Conservation (phyloP, 2,888 invertebrate genomes). For the Hydrotaea diabolus region DNA sequence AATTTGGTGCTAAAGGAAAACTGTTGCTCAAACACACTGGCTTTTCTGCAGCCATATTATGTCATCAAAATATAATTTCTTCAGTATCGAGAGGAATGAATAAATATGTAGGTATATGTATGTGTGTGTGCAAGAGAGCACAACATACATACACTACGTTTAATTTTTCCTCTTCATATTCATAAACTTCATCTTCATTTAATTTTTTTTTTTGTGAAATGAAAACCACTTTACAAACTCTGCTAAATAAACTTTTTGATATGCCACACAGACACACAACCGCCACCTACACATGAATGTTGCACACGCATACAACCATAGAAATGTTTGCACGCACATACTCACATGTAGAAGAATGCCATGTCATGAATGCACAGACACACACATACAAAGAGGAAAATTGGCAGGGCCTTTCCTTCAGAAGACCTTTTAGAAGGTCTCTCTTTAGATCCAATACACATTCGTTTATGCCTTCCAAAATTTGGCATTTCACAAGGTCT, state of each 20-base stretch:
- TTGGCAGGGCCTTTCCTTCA: too few relatives aligned
- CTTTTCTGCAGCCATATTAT: constrained; percentile 30
- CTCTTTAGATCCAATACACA: too few relatives aligned
- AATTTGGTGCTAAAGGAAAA: constrained; percentile 10
- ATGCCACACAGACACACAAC: constrained; percentile 11
- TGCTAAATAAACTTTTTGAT: constrained; percentile 56
- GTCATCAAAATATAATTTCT: constrained; percentile 39
- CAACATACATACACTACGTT: constrained; percentile 3
- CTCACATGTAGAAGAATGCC: background rate
- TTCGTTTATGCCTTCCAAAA: too few relatives aligned
- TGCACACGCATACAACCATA: background rate
- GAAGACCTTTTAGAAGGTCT: too few relatives aligned
- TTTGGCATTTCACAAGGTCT: too few relatives aligned
- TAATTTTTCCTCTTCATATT: constrained; percentile 36
- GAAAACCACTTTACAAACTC: constrained; percentile 57
- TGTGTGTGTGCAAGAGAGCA: background rate
- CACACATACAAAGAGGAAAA: constrained; percentile 29
- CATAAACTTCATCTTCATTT: constrained; percentile 53
- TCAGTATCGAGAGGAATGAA: constrained; percentile 14
- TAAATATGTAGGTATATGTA: background rate
- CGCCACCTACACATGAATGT: background rate
- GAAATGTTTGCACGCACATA: too few relatives aligned
- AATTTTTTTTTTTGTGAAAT: constrained; percentile 43
- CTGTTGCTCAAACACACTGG: constrained; percentile 5
- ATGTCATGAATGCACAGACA: background rate